phyloP scores from a whole-genome alignment of 2,113 vertebrate genomes.

The Bubo scandiacus region DNA sequence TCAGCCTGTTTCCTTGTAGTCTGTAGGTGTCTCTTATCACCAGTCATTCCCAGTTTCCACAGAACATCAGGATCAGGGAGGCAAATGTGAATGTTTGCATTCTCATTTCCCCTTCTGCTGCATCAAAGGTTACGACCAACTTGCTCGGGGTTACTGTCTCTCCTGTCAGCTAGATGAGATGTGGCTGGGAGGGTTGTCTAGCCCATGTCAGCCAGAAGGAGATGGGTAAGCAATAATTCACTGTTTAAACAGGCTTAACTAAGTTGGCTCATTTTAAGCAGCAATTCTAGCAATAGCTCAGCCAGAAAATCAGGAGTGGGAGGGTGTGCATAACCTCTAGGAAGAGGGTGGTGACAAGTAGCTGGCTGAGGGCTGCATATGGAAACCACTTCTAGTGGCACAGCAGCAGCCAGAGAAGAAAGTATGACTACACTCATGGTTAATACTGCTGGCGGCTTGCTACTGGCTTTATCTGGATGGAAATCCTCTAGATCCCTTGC shows the following conservation, averaged over 20 bases:
- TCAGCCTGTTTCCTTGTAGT: not conserved
- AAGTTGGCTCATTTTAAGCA: conserved; percentile 23
- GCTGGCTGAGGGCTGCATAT: conserved; percentile 11
- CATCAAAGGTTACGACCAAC: not conserved
- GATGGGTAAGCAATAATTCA: not conserved
- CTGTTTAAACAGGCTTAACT: not conserved
- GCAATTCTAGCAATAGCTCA: conserved; percentile 10
- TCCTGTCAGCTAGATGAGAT: not conserved
- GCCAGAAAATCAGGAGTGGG: conserved; percentile 34
- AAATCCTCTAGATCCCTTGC: not conserved
- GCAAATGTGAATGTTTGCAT: not conserved
- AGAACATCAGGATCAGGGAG: not conserved
- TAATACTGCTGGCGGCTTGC: not conserved
- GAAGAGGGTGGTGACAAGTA: conserved; percentile 60
- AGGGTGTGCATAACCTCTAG: conserved; percentile 25
- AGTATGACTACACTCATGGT: not conserved
- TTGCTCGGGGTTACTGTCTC: not conserved
- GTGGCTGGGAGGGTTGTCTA: not conserved
- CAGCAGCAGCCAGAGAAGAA: not conserved
- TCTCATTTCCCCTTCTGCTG: not conserved
- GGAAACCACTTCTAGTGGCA: conserved; percentile 31
- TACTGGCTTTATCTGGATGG: not conserved
- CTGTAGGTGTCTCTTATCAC: not conserved
- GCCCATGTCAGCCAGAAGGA: not conserved
- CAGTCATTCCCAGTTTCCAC: not conserved